Evolutionary conservation across 2,888 invertebrate species (phyloP).

Genomic region (Rhamnusium bicolor): DNA sequence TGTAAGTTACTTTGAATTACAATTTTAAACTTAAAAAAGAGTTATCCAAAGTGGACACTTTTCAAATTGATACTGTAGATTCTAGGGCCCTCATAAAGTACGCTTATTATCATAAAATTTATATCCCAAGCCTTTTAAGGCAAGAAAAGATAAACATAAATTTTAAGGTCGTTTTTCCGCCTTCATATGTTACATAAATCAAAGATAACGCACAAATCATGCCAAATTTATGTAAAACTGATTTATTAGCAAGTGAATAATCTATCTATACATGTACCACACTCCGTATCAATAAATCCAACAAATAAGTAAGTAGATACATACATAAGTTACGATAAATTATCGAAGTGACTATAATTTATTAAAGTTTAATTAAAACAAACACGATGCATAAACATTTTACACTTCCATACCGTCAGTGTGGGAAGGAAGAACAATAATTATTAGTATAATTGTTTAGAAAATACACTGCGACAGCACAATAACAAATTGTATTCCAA

Average conservation of each 20-base stretch:
- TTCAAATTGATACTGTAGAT: too few species aligned
- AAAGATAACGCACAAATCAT: not conserved
- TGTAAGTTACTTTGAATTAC: too few species aligned
- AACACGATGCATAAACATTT: not conserved
- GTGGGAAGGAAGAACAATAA: constrained; percentile 3
- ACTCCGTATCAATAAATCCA: not conserved
- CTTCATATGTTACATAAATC: not conserved
- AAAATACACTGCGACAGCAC: not conserved
- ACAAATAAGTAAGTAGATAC: not conserved
- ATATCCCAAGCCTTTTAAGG: too few species aligned
- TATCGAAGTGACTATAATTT: not conserved
- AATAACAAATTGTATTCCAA: not conserved
- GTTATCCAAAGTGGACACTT: too few species aligned
- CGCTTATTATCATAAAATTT: too few species aligned
- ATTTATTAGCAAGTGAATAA: not conserved
- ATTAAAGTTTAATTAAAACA: not conserved
- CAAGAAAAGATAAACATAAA: not conserved
- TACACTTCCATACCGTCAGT: not conserved
- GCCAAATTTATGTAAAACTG: not conserved
- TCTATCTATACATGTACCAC: not conserved
- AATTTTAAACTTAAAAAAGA: too few species aligned
- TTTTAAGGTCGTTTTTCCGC: not conserved
- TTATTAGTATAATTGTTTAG: not conserved
- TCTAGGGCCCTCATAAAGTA: too few species aligned
- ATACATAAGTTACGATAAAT: not conserved